Evolutionary conservation across 2,797 vertebrate species (phyloP).

Genomic region (Syngnathus acus): DNA sequence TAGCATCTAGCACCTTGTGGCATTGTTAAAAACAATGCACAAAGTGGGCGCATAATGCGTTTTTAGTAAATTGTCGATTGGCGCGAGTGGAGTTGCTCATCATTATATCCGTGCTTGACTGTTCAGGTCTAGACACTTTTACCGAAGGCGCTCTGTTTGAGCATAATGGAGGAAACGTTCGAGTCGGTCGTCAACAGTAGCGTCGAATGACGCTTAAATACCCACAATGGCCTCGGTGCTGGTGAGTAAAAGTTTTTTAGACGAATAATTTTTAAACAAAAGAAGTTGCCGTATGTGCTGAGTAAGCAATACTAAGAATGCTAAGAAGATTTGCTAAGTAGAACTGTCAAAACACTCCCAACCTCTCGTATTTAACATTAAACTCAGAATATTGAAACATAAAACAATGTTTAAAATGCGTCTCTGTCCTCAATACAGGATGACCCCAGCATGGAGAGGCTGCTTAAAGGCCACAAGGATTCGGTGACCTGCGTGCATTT

Average conservation of each 20-base stretch:
- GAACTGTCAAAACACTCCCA: constrained; percentile 11
- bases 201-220: background rate
- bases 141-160: constrained; percentile 46
- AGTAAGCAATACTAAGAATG: constrained; percentile 26
- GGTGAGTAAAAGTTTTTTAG: constrained; percentile 44
- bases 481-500: constrained; percentile 71
- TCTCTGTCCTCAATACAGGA: constrained; percentile 50
- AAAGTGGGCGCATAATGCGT: background rate
- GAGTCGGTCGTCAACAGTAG: background rate
- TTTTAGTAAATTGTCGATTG: background rate
- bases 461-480: constrained; percentile 71
- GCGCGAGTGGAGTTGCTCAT: background rate
- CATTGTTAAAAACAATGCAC: background rate
- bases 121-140: constrained; percentile 43
- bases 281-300: background rate
- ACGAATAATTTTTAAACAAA: background rate
- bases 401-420: background rate
- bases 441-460: constrained; percentile 66
- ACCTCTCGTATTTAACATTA: background rate
- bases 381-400: background rate
- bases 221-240: constrained; percentile 63
- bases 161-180: constrained; percentile 24
- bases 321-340: constrained; percentile 47
- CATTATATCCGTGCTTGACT: constrained; percentile 36
- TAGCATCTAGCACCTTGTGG: background rate